These are phyloP conservation scores for Bhutanitis thaidina DNA, from an alignment of 2,888 invertebrate species.

Conservation along the genomic window DNA sequence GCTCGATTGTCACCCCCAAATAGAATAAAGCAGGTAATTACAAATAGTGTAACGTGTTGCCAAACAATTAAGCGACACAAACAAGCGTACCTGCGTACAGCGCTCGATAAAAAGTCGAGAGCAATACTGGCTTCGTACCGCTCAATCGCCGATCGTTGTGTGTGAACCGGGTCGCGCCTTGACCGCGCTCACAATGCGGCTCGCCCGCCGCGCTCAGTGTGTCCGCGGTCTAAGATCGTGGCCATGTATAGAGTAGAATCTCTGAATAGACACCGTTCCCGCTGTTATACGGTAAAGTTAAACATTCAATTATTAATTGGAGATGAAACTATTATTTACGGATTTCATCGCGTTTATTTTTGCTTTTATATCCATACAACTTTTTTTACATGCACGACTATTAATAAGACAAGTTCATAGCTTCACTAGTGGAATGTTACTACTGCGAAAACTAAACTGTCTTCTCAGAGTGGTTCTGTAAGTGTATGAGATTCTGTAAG, in stretches of 20 bases:
- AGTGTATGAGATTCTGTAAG: no score
- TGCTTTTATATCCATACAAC: no score
- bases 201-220: not conserved
- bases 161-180: constrained; percentile 55
- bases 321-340: no score
- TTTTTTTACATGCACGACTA: no score
- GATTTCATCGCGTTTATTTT: no score
- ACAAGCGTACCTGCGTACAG: constrained; percentile 25
- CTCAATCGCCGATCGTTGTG: constrained; percentile 34
- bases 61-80: constrained; percentile 8
- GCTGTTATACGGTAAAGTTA: not conserved
- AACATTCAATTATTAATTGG: not conserved
- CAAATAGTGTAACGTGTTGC: not conserved
- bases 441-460: no score
- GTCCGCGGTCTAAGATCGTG: not conserved
- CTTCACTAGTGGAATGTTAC: no score
- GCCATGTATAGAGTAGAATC: not conserved
- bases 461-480: no score
- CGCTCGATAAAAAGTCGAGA: constrained; percentile 23
- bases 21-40: no score
- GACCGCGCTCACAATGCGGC: constrained; percentile 34
- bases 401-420: no score
- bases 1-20: no score
- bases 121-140: constrained; percentile 24
- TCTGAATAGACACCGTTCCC: not conserved